Base-by-base conservation (phyloP, 2,888 invertebrate genomes). In the Micoletzkya japonica region DNA sequence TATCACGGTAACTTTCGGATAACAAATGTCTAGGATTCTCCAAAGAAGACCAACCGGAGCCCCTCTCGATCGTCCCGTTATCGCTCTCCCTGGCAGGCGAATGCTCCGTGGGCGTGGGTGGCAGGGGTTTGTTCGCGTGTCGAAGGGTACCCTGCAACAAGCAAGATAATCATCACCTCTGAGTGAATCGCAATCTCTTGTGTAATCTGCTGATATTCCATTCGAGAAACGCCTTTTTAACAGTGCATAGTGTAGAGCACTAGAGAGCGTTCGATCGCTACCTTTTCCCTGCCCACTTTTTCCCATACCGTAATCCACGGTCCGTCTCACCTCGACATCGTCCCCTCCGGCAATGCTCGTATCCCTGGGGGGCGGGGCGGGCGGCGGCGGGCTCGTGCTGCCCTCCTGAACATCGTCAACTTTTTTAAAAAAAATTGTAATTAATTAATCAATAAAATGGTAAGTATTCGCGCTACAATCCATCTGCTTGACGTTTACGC, bases 81-180 rank as follows among this genome's bases (percentile, higher is more conserved):
- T n/a, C n/a, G n/a, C n/a, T 73, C 17, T 77, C 76, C 14, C 63
- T 32, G 44, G 70, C 72, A 2, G 81, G 79, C n/a, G 80, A 77
- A 58, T 75, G 76, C 69, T 95, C 94, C 86, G 94, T 94, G 52
- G 95, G 95, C 67, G 95, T 95, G 64, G 95, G 95, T 70, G 95
- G 95, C 84, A 95, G 89, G 67, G 95, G 95, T 80, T 94, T 90
- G 86, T 94, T 94, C 73, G 94, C 94, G 17, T 82, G 83, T 0
- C 82, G 74, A 34, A 84, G 73, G 2, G 83, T 85, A 61, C 75
- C 75, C 71, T 74, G 72, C 72, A 66, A 73, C 54, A 39, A 66
- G 68, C n/a, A n/a, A n/a, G n/a, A n/a, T n/a, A n/a, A n/a, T n/a
- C n/a, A n/a, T n/a, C n/a, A n/a, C n/a, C n/a, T n/a, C n/a, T n/a